Base-by-base conservation (phyloP, 1,140 invertebrate species). In the Cecropterus lyciades region DNA sequence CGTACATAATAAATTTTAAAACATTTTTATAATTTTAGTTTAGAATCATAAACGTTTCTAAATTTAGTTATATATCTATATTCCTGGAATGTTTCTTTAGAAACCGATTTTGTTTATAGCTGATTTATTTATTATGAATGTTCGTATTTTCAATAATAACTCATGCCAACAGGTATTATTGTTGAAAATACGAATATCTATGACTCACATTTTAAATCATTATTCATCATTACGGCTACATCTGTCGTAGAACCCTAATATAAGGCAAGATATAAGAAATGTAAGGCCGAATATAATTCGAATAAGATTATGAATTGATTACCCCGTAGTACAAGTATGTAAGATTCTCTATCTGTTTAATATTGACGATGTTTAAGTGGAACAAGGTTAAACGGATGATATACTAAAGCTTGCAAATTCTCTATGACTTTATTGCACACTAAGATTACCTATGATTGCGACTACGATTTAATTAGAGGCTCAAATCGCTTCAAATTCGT, bases 381-480 rank as follows among this genome's bases (percentile, higher is more conserved):
- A 37, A 68, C 66, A 68, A 68, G 66, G 66, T 48, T 63, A 49
- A 59, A 43, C 59, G 33, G 67, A 68, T 63, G 66, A 68, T 68
- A 68, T 68, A 53, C 55, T 49, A 55, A 64, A 57, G 45, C 51
- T 63, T 40, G 62, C 48, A 24, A 60, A 63, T 66, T 66, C 27
- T 63, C 67, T 63, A 64, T 69, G 59, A 56, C 64, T 69, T 69
- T 56, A 69, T 63, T 69, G 48, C 62, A 49, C 48, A 17, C 42
- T 68, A 9, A 42, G 56, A 59, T 59, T 5, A 43, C 14, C 24
- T 48, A 33, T 17, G 43, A 59, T 59, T 59, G 55, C 56, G 27
- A 45, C 24, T 43, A 16, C 53, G 17, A 46, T 45, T 45, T 59
- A 59, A 59, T 46, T 46, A 59, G 43, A 59, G 20, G n/a, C 24